These are phyloP conservation scores for Cydia strobilella DNA, from an alignment of 1,140 invertebrate genomes.

Conservation along the genomic window DNA sequence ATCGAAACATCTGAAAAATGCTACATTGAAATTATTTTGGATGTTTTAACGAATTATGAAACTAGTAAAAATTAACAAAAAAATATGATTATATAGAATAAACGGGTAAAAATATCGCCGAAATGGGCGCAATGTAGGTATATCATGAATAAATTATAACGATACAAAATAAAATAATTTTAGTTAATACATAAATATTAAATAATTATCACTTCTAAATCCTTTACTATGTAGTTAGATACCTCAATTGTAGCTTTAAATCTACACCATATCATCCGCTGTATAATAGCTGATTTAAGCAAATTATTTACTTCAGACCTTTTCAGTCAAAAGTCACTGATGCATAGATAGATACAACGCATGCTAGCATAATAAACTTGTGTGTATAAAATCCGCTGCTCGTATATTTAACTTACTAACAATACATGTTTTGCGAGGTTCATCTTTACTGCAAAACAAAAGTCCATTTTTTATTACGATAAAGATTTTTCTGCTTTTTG, in stretches of 20 bases:
- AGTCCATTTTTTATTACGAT: not conserved
- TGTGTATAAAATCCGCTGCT: too few species aligned
- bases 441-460: not conserved
- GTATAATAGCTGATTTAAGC: not conserved
- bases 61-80: too few species aligned
- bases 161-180: constrained; percentile 2
- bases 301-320: not conserved
- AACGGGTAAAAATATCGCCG: not conserved
- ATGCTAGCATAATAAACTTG: too few species aligned
- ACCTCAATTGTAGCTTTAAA: constrained; percentile 29
- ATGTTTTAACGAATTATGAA: too few species aligned
- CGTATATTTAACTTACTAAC: too few species aligned
- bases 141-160: constrained; percentile 23
- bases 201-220: constrained; percentile 23
- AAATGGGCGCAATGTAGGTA: not conserved
- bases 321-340: too few species aligned
- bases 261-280: constrained; percentile 15
- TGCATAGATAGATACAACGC: too few species aligned
- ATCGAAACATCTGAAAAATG: too few species aligned
- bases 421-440: too few species aligned
- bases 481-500: not conserved
- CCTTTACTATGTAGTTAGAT: constrained; percentile 17
- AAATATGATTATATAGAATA: not conserved
- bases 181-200: constrained; percentile 11
- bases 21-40: too few species aligned